Percentiles rank a stretch among this genome's conserved stretches.
phyloP scores from a whole-genome alignment of 2,888 invertebrate species.

The Craniophora ligustri region DNA sequence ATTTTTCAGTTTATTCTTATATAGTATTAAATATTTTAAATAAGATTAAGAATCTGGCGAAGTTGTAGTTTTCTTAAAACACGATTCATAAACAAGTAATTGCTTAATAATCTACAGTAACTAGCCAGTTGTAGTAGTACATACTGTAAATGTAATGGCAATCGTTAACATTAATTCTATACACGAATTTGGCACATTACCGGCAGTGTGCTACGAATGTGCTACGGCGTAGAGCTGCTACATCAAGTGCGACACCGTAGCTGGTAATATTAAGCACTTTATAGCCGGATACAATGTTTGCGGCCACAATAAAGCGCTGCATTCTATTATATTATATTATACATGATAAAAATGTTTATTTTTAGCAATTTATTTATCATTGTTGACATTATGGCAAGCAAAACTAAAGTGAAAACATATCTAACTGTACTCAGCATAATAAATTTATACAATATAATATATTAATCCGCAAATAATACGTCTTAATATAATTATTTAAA shows the following conservation, averaged over 20 bases:
- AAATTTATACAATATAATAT: too few relatives aligned
- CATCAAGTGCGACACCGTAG: conserved; percentile 39
- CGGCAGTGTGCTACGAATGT: conserved; percentile 30
- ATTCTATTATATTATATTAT: too few relatives aligned
- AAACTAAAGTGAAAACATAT: neutral
- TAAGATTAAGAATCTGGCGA: too few relatives aligned
- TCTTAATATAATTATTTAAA: too few relatives aligned
- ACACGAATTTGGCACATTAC: conserved; percentile 42
- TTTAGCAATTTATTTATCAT: conserved; percentile 7
- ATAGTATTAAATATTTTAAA: too few relatives aligned
- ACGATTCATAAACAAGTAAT: too few relatives aligned
- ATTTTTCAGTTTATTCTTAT: too few relatives aligned
- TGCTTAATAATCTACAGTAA: too few relatives aligned
- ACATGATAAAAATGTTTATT: conserved; percentile 11
- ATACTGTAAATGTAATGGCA: too few relatives aligned
- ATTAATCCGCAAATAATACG: too few relatives aligned
- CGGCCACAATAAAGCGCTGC: conserved; percentile 18
- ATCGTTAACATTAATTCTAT: conserved; percentile 21
- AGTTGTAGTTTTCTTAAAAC: too few relatives aligned
- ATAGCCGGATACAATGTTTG: conserved; percentile 36
- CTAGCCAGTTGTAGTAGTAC: too few relatives aligned
- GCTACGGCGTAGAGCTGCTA: conserved; percentile 51
- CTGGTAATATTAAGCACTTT: conserved; percentile 42
- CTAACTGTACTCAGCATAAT: neutral
- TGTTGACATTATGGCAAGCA: neutral